Base-by-base conservation (phyloP, 2,113 vertebrate species). In the Anolis carolinensis region DNA sequence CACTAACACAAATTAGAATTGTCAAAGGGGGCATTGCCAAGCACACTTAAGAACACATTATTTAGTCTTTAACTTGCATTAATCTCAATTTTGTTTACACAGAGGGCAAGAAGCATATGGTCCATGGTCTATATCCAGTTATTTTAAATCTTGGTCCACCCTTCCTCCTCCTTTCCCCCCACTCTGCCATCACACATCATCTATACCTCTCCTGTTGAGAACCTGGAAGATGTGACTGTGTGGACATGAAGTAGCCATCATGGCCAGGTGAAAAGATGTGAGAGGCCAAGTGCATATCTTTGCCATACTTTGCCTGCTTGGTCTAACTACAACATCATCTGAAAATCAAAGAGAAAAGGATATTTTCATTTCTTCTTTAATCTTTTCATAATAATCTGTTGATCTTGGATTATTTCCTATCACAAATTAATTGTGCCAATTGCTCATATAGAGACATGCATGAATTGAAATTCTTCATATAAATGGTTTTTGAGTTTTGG, bases 1-100 rank as follows among this genome's bases (percentile, higher is more conserved):
- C 78, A 81, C 70, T 81, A 86, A 86, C 79, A 74, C 85, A 67
- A 86, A 67, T 86, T 81, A 81, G 79, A 86, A 81, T 81, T 86
- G 79, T 36, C 79, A 81, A 73, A 86, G 85, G 59, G 39, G 55
- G 55, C 59, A 86, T 86, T 86, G 78, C 78, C 44, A 75, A 75
- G 39, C 71, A 86, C 16, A 81, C 79, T 86, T 86, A 86, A 86
- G 75, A 14, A 25, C 75, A 70, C 76, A 79, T 85, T 85, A 79
- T 79, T 85, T 85, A 81, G 71, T 79, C 59, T 62, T 75, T 86
- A 71, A 80, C n/a, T 83, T 83, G 32, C 36, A 63, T 75, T 75
- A 83, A 65, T 65, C 80, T 80, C 78, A 52, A 14, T 80, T 85
- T 80, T 86, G 55, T 86, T 75, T 81, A 65, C 72, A 30, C 71